These are phyloP conservation scores for Ectropis crepuscularia DNA, from an alignment of 2,888 invertebrate species.

Conservation along the genomic window DNA sequence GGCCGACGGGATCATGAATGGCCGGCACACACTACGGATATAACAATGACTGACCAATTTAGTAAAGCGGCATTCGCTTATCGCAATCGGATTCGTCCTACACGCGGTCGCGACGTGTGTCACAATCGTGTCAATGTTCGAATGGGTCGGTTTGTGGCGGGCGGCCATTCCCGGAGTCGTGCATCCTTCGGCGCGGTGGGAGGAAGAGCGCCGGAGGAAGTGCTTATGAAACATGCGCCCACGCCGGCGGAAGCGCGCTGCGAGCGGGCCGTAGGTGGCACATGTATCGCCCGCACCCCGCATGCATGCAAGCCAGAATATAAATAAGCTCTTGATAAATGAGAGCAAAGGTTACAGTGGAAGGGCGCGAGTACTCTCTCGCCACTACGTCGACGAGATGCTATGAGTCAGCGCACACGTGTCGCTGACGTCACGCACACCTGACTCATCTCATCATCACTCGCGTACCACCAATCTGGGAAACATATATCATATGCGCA, in stretches of 20 bases:
- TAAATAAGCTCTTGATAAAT: slow-evolving; percentile 55
- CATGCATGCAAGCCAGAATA: slow-evolving; percentile 47
- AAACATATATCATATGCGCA: slow-evolving; percentile 43
- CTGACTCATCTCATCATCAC: slow-evolving; percentile 66
- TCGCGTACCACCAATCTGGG: slow-evolving; percentile 51
- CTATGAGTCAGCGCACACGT: slow-evolving; percentile 72
- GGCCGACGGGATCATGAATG: slow-evolving; percentile 58
- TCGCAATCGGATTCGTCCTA: slow-evolving; percentile 58
- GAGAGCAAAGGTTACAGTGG: slow-evolving; percentile 59
- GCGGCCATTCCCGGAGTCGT: slow-evolving; percentile 45
- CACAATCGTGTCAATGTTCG: slow-evolving; percentile 50
- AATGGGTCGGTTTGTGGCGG: slow-evolving; percentile 50
- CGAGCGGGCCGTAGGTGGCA: slow-evolving; percentile 56
- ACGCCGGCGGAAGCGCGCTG: slow-evolving; percentile 71
- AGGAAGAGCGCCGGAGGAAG: slow-evolving; percentile 74
- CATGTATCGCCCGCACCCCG: slow-evolving; percentile 17
- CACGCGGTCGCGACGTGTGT: slow-evolving; percentile 53
- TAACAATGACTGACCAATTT: slow-evolving; percentile 63
- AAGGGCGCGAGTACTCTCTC: slow-evolving; percentile 58
- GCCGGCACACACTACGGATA: slow-evolving; percentile 56
- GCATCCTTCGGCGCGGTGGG: slow-evolving; percentile 54
- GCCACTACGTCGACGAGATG: slow-evolving; percentile 64
- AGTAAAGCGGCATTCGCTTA: slow-evolving; percentile 61
- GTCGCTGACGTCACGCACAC: slow-evolving; percentile 71
- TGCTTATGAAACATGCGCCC: slow-evolving; percentile 74